Conservation (phyloP, 2,113 vertebrate genomes). For the Abramis brama region DNA sequence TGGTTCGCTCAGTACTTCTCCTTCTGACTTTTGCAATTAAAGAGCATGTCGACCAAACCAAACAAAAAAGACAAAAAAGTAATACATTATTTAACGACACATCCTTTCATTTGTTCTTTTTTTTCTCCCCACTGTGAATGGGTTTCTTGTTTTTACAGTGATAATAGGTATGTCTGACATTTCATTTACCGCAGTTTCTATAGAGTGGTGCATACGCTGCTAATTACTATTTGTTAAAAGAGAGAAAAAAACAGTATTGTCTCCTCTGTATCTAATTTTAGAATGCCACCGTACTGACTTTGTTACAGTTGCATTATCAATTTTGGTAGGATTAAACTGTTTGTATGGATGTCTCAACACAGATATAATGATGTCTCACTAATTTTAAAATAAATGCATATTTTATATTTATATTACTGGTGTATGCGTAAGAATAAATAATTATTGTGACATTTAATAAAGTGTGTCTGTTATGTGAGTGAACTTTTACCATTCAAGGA, state of each 20-base stretch:
- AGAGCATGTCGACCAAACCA: slow-evolving; percentile 86
- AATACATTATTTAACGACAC: slow-evolving; percentile 71
- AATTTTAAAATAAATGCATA: slow-evolving; percentile 83
- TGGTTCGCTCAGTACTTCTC: slow-evolving; percentile 99
- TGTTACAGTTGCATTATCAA: slow-evolving; percentile 91
- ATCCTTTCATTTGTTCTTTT: slow-evolving; percentile 65
- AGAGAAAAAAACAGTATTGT: slow-evolving; percentile 66
- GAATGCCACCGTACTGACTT: slow-evolving; percentile 87
- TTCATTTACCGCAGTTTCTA: slow-evolving; percentile 73
- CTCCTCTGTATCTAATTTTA: slow-evolving; percentile 81
- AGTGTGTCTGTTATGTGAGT: slow-evolving; percentile 40
- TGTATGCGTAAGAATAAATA: slow-evolving; percentile 84
- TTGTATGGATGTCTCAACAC: slow-evolving; percentile 84
- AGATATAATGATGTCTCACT: slow-evolving; percentile 85
- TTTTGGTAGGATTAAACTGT: slow-evolving; percentile 93
- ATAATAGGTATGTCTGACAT: slow-evolving; percentile 74
- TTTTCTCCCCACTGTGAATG: slow-evolving; percentile 72
- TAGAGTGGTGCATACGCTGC: slow-evolving; percentile 75
- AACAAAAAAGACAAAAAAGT: slow-evolving; percentile 57
- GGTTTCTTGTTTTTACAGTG: slow-evolving; percentile 77
- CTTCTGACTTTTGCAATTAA: slow-evolving; percentile 86
- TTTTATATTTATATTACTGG: slow-evolving; percentile 88
- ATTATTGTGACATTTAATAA: slow-evolving; percentile 80
- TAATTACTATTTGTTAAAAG: slow-evolving; percentile 70
- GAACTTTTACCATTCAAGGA: slow-evolving; percentile 7